Percentiles rank a stretch among this genome's conserved stretches.
Conservation (phyloP, 2,113 vertebrate species). For the Eira barbara region DNA sequence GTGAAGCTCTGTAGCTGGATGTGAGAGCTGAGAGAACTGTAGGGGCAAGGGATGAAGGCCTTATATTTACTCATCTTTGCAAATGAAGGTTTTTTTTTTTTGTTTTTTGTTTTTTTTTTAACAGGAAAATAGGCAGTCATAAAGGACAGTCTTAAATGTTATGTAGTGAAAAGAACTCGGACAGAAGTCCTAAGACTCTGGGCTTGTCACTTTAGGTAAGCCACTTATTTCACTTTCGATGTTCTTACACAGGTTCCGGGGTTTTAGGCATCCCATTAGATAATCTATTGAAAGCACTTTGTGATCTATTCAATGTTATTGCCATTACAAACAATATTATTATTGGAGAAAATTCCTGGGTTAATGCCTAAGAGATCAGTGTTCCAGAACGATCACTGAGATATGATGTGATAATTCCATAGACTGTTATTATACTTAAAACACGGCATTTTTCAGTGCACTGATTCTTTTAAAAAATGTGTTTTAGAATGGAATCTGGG, state of each 20-base stretch:
- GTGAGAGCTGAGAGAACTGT: conserved; percentile 64
- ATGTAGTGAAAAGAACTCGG: background rate
- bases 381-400: background rate
- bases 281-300: background rate
- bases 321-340: background rate
- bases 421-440: conserved; percentile 20
- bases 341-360: conserved; percentile 35
- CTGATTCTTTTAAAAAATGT: conserved; percentile 21
- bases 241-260: background rate
- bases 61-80: background rate
- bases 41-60: conserved; percentile 36
- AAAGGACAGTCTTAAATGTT: background rate
- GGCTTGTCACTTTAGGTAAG: background rate
- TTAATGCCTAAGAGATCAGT: background rate
- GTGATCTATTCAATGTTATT: conserved; percentile 4
- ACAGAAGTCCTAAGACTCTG: background rate
- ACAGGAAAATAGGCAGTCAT: background rate
- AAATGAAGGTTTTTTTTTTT: background rate
- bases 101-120: background rate
- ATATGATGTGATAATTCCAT: conserved; percentile 29
- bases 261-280: background rate
- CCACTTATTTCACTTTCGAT: background rate
- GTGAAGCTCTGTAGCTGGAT: conserved; percentile 67
- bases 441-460: conserved; percentile 13
- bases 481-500: conserved; percentile 34